Base-by-base conservation (phyloP, 2,113 vertebrate species). In the Myrmecobius fasciatus region DNA sequence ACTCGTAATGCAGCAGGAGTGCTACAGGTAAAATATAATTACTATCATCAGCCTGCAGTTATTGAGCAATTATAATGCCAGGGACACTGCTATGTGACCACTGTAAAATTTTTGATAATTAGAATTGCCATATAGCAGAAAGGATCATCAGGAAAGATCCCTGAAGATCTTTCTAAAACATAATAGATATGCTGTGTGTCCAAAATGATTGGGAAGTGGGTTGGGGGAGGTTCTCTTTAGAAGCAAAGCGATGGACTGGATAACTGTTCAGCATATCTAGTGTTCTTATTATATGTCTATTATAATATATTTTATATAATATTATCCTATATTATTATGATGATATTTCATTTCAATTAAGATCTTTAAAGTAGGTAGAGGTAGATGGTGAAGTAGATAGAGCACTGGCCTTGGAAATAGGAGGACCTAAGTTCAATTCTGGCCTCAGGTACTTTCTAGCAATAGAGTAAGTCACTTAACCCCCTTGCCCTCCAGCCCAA, bases 61-160 rank as follows among this genome's bases (percentile, higher is more conserved):
- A 75, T 10, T 47, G 20, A 94, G 67, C 9, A 93, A 52, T 93
- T 92, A 91, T 0, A 92, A 4, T 5, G 51, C 26, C 91, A 91
- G n/a, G 95, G 89, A 95, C 12, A 75, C 47, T 36, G 7, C 11
- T 52, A 53, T 22, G 36, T 6, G 53, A 51, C 92, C 25, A 26
- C 22, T 56, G 36, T 67, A 53, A 94, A 56, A 95, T 90, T 75
- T 56, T 91, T 92, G 25, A 89, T n/a, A 83, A 36, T 67, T 46
- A 91, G 53, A 94, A 48, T 88, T 56, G 67, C 6, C n/a, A 67
- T 28, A 46, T 51, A 88, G 43, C 67, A 94, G 53, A 53, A 89
- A 12, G 43, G 31, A 83, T 83, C 36, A 89, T 43, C 43, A 54
- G 47, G 53, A 56, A 56, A 31, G 52, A 22, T n/a, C 89, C 51